These are phyloP conservation scores for Sinocyclocheilus anshuiensis DNA, from an alignment of 2,113 vertebrate species.

Conservation along the genomic window DNA sequence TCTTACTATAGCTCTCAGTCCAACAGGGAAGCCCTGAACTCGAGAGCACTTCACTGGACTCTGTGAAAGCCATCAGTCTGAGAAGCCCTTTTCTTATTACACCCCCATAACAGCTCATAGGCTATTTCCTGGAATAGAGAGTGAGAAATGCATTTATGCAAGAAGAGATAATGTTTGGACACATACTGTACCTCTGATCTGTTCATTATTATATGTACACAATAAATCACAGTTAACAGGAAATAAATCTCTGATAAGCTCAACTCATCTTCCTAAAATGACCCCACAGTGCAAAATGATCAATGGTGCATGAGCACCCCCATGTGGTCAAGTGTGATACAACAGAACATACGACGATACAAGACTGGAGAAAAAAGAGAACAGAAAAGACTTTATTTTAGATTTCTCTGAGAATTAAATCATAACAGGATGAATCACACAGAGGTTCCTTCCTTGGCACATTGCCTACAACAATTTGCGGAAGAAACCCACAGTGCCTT, in stretches of 20 bases:
- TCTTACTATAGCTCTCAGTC: not conserved
- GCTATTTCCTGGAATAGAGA: constrained; percentile 2
- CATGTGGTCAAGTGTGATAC: not conserved
- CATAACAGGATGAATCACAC: constrained; percentile 48
- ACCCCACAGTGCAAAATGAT: not conserved
- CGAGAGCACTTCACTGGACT: constrained; percentile 28
- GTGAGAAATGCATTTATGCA: not conserved
- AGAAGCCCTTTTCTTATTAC: not conserved
- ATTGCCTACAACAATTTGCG: constrained; percentile 34
- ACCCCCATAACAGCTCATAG: not conserved
- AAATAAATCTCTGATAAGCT: not conserved
- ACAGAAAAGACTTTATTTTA: constrained; percentile 54
- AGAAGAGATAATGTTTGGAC: not conserved
- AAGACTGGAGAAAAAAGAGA: constrained; percentile 32
- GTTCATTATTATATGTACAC: not conserved
- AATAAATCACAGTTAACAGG: not conserved
- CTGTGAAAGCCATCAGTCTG: constrained; percentile 56
- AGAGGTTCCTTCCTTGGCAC: constrained; percentile 44
- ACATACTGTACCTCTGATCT: not conserved
- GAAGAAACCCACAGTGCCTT: constrained; percentile 34
- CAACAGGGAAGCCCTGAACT: constrained; percentile 41
- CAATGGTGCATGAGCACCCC: constrained; percentile 9
- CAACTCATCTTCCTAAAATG: not conserved
- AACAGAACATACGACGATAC: not conserved
- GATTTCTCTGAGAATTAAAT: constrained; percentile 44